Evolutionary conservation across 2,797 vertebrate species (phyloP).

Genomic region (Dryobates pubescens): DNA sequence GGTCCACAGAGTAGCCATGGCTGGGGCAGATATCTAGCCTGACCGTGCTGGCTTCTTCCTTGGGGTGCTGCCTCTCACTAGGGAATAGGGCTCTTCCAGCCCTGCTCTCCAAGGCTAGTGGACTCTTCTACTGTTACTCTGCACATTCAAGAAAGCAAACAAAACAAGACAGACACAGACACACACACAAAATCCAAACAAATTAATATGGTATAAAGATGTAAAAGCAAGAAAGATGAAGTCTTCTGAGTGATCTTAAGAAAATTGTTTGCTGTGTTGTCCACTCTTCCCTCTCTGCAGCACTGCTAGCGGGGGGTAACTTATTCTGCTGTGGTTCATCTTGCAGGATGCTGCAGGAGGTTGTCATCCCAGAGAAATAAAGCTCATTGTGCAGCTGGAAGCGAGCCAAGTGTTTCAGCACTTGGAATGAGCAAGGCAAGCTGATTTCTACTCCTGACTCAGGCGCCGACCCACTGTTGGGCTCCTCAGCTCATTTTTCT

Average conservation of each 20-base stretch:
- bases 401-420: not conserved
- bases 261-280: not conserved
- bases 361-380: not conserved
- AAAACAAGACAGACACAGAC: too few relatives aligned
- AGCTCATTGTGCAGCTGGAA: not conserved
- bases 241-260: not conserved
- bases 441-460: not conserved
- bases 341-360: not conserved
- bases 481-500: not conserved
- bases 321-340: not conserved
- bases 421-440: not conserved
- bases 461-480: not conserved
- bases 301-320: accelerated
- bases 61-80: not conserved
- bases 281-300: not conserved
- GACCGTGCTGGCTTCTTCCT: not conserved
- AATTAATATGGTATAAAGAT: not conserved
- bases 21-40: not conserved
- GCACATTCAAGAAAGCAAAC: not conserved
- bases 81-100: not conserved
- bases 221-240: not conserved
- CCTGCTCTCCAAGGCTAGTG: not conserved
- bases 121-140: not conserved
- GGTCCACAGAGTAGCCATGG: not conserved
- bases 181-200: not conserved